These are phyloP conservation scores for Takifugu ocellatus DNA, from an alignment of 2,797 vertebrate species.

Conservation along the genomic window DNA sequence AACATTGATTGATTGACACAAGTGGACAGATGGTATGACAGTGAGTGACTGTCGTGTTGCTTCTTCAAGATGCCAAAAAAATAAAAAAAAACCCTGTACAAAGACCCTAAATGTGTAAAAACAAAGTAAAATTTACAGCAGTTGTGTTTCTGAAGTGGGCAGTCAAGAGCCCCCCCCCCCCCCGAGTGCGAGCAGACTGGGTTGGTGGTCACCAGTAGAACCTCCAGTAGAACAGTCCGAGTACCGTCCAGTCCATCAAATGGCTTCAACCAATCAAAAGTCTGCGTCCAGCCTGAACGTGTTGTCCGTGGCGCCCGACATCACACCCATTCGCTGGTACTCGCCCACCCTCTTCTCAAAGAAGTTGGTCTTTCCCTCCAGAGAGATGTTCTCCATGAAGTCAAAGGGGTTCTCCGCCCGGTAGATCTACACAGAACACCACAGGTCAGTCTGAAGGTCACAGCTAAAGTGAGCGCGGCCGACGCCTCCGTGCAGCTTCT, in stretches of 20 bases:
- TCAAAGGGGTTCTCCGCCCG: slow-evolving; percentile 93
- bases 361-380: slow-evolving; percentile 98
- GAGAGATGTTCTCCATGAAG: slow-evolving; percentile 98
- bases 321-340: slow-evolving; percentile 97
- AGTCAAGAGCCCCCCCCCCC: no score
- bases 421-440: slow-evolving; percentile 77
- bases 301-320: slow-evolving; percentile 85
- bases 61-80: no score
- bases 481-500: background rate
- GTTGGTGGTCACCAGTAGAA: no score
- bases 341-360: slow-evolving; percentile 97
- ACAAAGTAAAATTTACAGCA: no score
- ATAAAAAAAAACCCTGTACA: no score
- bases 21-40: no score
- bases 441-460: background rate
- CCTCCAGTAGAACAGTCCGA: background rate
- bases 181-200: no score
- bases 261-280: slow-evolving; percentile 75
- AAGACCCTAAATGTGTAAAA: no score
- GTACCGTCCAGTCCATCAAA: slow-evolving; percentile 65
- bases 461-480: no score
- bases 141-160: no score
- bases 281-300: slow-evolving; percentile 92
- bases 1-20: no score
- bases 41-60: no score